Evolutionary conservation across 2,797 vertebrate species (phyloP).

Genomic region (Eulemur albifrons): DNA sequence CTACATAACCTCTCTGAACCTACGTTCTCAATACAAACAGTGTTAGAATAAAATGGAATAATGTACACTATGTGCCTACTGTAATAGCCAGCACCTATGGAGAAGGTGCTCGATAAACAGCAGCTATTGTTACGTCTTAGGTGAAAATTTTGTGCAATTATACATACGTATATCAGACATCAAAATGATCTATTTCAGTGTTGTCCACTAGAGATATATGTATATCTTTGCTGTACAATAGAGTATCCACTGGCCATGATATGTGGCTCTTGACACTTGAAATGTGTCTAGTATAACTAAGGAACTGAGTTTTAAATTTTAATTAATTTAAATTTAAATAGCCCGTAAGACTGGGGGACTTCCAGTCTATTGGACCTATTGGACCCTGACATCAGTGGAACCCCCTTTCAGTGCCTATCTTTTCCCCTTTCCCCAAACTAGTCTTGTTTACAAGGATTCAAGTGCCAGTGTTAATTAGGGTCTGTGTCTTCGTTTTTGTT

Average conservation of each 20-base stretch:
- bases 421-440: neutral
- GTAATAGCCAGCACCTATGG: neutral
- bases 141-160: neutral
- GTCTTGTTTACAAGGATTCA: neutral
- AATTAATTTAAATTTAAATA: conserved; percentile 20
- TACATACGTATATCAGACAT: neutral
- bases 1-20: neutral
- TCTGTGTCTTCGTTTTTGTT: neutral
- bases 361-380: neutral
- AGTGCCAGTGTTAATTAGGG: neutral
- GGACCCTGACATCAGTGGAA: neutral
- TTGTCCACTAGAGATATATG: neutral
- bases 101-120: neutral
- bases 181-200: neutral
- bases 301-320: neutral
- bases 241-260: neutral
- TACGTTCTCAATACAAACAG: neutral
- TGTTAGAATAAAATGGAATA: neutral
- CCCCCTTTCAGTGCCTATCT: neutral
- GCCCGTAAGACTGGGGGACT: neutral
- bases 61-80: neutral
- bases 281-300: neutral
- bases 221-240: neutral
- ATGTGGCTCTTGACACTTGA: neutral
- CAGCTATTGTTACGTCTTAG: neutral